phyloP scores from a whole-genome alignment of 2,113 vertebrate genomes.

The Hirundichthys speculiger region DNA sequence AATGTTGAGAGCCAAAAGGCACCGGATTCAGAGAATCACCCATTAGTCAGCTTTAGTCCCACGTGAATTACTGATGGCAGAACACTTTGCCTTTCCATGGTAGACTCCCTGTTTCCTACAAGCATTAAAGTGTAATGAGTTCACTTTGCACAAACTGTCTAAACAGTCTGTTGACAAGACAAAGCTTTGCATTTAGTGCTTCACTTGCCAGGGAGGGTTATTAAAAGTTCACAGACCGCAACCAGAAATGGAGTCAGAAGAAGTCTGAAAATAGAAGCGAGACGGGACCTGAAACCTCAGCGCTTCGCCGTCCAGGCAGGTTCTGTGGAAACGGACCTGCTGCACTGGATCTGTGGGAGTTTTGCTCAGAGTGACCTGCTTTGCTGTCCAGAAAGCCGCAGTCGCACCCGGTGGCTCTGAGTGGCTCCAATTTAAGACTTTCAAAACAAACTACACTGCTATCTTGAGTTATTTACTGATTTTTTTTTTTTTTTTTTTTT shows the following conservation, averaged over 20 bases:
- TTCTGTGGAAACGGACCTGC: conserved; percentile 42
- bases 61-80: conserved; percentile 33
- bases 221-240: conserved; percentile 50
- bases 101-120: conserved; percentile 32
- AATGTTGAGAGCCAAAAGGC: too few species aligned
- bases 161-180: conserved; percentile 65
- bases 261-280: conserved; percentile 47
- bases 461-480: not conserved
- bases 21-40: conserved; percentile 1
- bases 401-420: conserved; percentile 5
- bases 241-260: conserved; percentile 34
- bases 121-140: conserved; percentile 68
- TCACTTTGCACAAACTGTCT: conserved; percentile 52
- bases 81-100: conserved; percentile 13
- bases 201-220: conserved; percentile 36
- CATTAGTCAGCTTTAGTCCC: conserved; percentile 1
- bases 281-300: conserved; percentile 14
- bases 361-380: conserved; percentile 15
- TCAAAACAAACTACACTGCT: not conserved
- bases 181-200: conserved; percentile 63
- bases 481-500: too few species aligned
- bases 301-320: conserved; percentile 14
- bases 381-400: conserved; percentile 29
- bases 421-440: conserved; percentile 17
- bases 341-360: conserved; percentile 17